Evolutionary conservation across 2,113 vertebrate genomes (phyloP).

Genomic region (Trachemys scripta): DNA sequence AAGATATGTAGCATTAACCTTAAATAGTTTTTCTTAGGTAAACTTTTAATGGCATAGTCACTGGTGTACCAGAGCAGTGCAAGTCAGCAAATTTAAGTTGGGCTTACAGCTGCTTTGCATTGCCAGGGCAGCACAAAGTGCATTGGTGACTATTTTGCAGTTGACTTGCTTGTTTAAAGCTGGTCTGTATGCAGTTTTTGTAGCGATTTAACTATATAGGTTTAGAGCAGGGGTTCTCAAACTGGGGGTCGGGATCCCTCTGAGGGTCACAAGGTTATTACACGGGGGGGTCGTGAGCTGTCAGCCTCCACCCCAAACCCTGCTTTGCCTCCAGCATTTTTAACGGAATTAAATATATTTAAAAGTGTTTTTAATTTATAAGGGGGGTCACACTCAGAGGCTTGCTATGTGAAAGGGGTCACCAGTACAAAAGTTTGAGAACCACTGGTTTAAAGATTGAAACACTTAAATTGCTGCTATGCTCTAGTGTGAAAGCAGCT

Average conservation of each 20-base stretch:
- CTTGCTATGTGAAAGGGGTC: too few species aligned
- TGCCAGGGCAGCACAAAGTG: constrained; percentile 29
- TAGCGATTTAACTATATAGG: neutral
- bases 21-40: neutral
- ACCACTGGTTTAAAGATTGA: neutral
- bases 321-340: too few species aligned
- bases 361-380: too few species aligned
- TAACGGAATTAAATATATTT: too few species aligned
- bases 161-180: neutral
- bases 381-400: too few species aligned
- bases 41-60: neutral
- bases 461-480: neutral
- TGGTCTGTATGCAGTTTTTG: neutral
- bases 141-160: neutral
- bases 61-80: neutral
- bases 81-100: constrained; percentile 23
- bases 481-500: neutral
- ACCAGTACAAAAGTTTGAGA: too few species aligned
- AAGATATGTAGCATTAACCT: neutral
- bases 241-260: too few species aligned
- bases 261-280: too few species aligned
- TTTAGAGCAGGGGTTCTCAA: neutral
- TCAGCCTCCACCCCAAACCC: too few species aligned
- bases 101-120: constrained; percentile 32
- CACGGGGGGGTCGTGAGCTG: too few species aligned